Percentiles rank a stretch among this genome's conserved stretches.
Evolutionary conservation across 2,888 invertebrate species (phyloP).

Genomic region (Entomobrya multifasciata): DNA sequence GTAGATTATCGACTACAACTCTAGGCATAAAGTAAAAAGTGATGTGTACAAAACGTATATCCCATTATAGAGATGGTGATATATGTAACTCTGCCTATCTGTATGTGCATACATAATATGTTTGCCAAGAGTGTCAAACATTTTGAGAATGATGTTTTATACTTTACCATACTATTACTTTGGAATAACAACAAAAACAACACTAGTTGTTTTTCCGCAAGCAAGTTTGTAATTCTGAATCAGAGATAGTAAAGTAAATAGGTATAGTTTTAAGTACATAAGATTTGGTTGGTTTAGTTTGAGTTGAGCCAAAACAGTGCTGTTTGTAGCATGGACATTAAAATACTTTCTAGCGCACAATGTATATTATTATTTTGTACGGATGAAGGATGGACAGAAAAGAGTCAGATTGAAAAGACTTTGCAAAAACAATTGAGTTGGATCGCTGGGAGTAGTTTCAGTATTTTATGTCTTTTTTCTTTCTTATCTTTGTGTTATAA

Average conservation of each 20-base stretch:
- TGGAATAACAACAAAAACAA: constrained; percentile 37
- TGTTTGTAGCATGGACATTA: not conserved
- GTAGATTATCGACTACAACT: constrained; percentile 60
- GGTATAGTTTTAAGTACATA: no score
- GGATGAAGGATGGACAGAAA: constrained; percentile 30
- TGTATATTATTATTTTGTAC: not conserved
- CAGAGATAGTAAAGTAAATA: no score
- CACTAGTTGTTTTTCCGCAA: constrained; percentile 36
- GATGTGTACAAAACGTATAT: constrained; percentile 26
- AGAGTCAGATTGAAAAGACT: constrained; percentile 7
- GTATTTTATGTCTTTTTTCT: constrained; percentile 24
- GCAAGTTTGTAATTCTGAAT: no score
- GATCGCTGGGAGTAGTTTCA: constrained; percentile 14
- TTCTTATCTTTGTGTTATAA: not conserved
- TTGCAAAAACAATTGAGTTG: not conserved
- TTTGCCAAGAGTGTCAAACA: constrained; percentile 57
- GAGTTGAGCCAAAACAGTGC: not conserved
- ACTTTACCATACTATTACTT: no score
- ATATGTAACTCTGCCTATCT: no score
- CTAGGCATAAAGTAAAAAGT: no score
- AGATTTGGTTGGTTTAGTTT: no score
- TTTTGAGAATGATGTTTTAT: constrained; percentile 35
- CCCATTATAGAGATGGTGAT: constrained; percentile 24
- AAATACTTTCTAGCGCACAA: no score
- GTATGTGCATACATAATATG: constrained; percentile 34